Percentiles rank a stretch among this genome's conserved stretches.
phyloP scores from a whole-genome alignment of 2,113 vertebrate species.

The Glaucomys volans region DNA sequence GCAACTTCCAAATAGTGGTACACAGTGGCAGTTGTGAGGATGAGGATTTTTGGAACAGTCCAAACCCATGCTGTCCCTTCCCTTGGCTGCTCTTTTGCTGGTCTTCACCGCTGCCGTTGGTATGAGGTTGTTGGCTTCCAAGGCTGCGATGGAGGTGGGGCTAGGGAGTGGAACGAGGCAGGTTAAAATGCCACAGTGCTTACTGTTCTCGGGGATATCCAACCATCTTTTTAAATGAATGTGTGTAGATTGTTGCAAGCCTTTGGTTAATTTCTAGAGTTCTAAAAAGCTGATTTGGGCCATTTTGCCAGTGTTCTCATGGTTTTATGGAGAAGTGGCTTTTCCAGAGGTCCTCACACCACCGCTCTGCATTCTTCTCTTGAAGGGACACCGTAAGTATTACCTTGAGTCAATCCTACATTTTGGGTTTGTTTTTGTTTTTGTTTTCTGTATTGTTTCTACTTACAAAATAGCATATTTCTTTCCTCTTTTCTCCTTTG shows the following conservation, averaged over 20 bases:
- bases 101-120: neutral
- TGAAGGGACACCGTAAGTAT: neutral
- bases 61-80: neutral
- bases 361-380: neutral
- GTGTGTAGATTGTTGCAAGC: neutral
- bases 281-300: neutral
- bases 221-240: neutral
- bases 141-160: neutral
- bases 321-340: neutral
- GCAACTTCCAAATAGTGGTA: neutral
- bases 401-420: neutral
- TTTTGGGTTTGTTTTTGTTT: neutral
- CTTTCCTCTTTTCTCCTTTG: constrained; percentile 9
- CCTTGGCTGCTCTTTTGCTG: neutral
- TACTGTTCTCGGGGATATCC: neutral
- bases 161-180: neutral
- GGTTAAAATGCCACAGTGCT: neutral
- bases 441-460: neutral
- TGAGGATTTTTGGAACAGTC: neutral
- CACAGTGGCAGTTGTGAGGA: neutral
- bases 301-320: neutral
- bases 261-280: constrained; percentile 48
- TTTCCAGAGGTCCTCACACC: neutral
- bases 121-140: neutral
- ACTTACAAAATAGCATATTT: neutral